Evolutionary conservation across 2,888 invertebrate species (phyloP).

Genomic region (Melikaiella ostensackeni): DNA sequence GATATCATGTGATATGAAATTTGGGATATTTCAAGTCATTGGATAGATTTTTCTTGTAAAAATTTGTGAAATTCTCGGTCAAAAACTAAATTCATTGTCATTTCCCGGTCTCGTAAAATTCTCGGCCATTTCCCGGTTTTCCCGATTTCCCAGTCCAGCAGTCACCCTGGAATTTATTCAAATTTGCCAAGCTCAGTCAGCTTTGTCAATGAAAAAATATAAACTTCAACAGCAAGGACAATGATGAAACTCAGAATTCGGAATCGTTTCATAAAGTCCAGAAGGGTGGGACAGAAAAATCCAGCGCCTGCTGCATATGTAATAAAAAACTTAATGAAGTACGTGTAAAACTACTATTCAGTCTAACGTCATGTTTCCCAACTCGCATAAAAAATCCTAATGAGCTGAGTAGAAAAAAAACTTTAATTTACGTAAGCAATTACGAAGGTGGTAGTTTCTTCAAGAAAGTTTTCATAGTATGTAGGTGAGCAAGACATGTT

Average conservation of each 20-base stretch:
- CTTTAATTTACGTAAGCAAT: slow-evolving; percentile 16
- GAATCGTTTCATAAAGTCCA: background rate
- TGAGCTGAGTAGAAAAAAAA: background rate
- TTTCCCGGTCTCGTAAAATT: too few species aligned
- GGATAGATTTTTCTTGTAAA: too few species aligned
- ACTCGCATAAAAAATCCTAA: slow-evolving; percentile 14
- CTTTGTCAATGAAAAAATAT: background rate
- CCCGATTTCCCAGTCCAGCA: too few species aligned
- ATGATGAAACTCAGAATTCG: background rate
- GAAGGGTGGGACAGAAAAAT: background rate
- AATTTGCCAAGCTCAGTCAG: too few species aligned
- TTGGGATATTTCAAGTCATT: too few species aligned
- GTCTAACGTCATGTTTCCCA: background rate
- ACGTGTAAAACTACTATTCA: background rate
- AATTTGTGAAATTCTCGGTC: too few species aligned
- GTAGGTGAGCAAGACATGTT: slow-evolving; percentile 49
- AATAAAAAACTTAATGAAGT: background rate
- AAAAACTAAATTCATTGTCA: too few species aligned
- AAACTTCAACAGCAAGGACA: background rate
- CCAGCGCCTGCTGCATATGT: background rate
- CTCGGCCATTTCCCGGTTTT: too few species aligned
- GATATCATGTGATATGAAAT: too few species aligned
- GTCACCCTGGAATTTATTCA: too few species aligned
- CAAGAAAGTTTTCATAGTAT: slow-evolving; percentile 41
- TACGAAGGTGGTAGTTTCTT: slow-evolving; percentile 2